Base-by-base conservation (phyloP, 2,797 vertebrate species). In the Ataeniobius toweri region DNA sequence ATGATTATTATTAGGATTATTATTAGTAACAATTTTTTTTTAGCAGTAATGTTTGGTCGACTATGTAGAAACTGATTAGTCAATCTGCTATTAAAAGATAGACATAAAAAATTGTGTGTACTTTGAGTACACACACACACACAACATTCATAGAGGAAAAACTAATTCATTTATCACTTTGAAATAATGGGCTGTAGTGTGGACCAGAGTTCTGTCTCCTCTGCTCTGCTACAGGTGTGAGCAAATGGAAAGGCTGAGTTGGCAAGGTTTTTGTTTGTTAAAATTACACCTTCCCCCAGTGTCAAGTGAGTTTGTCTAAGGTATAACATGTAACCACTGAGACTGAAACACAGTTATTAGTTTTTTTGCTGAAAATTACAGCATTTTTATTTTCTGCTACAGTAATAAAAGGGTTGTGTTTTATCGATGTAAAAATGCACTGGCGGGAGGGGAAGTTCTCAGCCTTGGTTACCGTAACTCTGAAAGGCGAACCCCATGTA, bases 401-500 rank as follows among this genome's bases (percentile, higher is more conserved):
- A 85, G 68, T 55, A 39, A 71, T 74, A 53, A 77, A 69, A 61
- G 51, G 31, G 72, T 78, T 79, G 67, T 82, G 59, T 77, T 51
- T 75, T 61, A 67, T 70, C 3, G 0, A 36, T 69, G 78, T 86
- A 74, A 76, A 83, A 71, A 72, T 53, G n/a, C 46, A 67, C 16
- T 80, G 89, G 87, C 80, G 85, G 82, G 83, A 68, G 31, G 80
- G 90, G 88, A 93, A 91, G 92, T 93, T 91, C 90, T 93, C 83
- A 89, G 83, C 83, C 89, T 93, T 93, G 92, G 91, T 94, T 93
- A 93, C 94, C 9, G 87, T 89, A 91, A 93, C 84, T 68, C 89
- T 89, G 91, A 92, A 94, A 94, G 86, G 72, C 74, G 85, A 93
- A 78, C 83, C 83, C 71, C 71, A 79, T 87, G 77, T 87, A 80